phyloP scores from a whole-genome alignment of 2,888 invertebrate species.

The Pyralis farinalis region DNA sequence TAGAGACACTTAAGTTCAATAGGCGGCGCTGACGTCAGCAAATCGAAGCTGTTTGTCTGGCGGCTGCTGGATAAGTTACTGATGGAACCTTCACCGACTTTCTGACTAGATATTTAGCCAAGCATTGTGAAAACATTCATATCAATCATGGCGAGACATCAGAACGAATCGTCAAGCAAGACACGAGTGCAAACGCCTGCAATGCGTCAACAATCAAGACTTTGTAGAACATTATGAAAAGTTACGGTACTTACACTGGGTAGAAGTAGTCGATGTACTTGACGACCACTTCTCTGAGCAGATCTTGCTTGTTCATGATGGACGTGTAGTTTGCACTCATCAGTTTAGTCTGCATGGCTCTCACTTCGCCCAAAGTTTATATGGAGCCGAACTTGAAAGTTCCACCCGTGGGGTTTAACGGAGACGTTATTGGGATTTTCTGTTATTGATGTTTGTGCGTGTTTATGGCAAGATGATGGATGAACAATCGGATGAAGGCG shows the following conservation, averaged over 20 bases:
- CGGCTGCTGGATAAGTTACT: slow-evolving; percentile 61
- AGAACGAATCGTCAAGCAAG: slow-evolving; percentile 22
- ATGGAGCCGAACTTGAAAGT: slow-evolving; percentile 52
- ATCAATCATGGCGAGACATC: slow-evolving; percentile 28
- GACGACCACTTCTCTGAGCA: slow-evolving; percentile 85
- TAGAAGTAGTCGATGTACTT: slow-evolving; percentile 87
- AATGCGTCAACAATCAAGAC: slow-evolving; percentile 47
- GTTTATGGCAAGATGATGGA: slow-evolving; percentile 46
- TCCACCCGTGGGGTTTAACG: slow-evolving; percentile 52
- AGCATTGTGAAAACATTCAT: slow-evolving; percentile 57
- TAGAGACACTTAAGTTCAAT: slow-evolving; percentile 57
- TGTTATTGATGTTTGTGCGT: slow-evolving; percentile 51
- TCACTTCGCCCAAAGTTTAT: slow-evolving; percentile 49
- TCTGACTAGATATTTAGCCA: slow-evolving; percentile 62
- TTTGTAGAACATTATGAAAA: slow-evolving; percentile 22
- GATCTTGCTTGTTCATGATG: slow-evolving; percentile 84
- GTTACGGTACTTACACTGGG: slow-evolving; percentile 83
- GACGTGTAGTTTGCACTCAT: slow-evolving; percentile 83
- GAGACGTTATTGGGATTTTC: slow-evolving; percentile 55
- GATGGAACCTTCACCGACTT: slow-evolving; percentile 76
- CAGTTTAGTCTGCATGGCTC: slow-evolving; percentile 79
- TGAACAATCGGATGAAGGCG: slow-evolving; percentile 38
- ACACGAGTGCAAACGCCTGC: slow-evolving; percentile 34
- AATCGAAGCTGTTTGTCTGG: slow-evolving; percentile 55
- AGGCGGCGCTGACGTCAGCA: slow-evolving; percentile 67